Percentiles rank a stretch among this genome's conserved stretches.
Evolutionary conservation across 1,140 invertebrate species (phyloP).

Genomic region (Xylocopa sonorina): DNA sequence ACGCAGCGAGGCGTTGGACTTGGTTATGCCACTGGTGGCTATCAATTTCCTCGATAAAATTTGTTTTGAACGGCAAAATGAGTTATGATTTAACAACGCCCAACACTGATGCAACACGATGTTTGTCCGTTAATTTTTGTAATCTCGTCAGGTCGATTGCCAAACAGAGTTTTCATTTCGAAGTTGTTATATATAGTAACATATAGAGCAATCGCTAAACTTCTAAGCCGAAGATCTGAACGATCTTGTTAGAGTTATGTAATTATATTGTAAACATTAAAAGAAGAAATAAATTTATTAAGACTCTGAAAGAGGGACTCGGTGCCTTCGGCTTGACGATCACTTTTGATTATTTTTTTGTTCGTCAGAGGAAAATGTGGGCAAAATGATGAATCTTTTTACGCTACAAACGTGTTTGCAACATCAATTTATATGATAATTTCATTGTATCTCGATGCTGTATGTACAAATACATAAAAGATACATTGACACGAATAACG

Average conservation of each 20-base stretch:
- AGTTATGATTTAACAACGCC: conserved; percentile 50
- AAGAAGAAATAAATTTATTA: conserved; percentile 38
- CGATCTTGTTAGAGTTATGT: conserved; percentile 22
- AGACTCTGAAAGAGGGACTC: neutral
- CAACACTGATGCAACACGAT: conserved; percentile 10
- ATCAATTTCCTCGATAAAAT: conserved; percentile 80
- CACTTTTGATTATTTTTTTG: conserved; percentile 19
- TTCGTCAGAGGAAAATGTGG: neutral
- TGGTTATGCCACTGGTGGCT: conserved; percentile 86
- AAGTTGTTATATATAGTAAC: conserved; percentile 34
- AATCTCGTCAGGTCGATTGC: conserved; percentile 17
- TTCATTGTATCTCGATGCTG: conserved; percentile 28
- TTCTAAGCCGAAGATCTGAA: conserved; percentile 14
- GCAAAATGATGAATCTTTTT: neutral
- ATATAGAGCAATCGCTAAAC: conserved; percentile 19
- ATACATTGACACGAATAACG: neutral
- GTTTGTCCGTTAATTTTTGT: conserved; percentile 24
- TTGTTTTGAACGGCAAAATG: neutral
- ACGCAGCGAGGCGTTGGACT: conserved; percentile 96
- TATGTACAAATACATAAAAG: conserved; percentile 34
- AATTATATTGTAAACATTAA: conserved; percentile 37
- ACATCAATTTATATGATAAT: conserved; percentile 32
- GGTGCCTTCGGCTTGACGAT: conserved; percentile 18
- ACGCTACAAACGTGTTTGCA: conserved; percentile 5
- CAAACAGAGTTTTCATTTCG: conserved; percentile 36